These are phyloP conservation scores for Drepana falcataria DNA, from an alignment of 2,888 invertebrate species.

Conservation along the genomic window DNA sequence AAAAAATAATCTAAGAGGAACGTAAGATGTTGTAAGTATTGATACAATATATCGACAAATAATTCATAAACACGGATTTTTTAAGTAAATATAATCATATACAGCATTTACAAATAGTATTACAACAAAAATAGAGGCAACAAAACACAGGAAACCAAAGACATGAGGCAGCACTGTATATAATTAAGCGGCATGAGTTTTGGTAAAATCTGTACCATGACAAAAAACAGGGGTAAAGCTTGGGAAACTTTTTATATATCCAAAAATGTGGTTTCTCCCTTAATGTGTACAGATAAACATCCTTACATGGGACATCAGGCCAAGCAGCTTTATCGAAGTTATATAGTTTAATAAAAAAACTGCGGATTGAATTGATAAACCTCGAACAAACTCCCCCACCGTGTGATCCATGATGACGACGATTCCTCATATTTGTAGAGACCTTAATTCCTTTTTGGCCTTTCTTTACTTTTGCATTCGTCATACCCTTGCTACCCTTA, in stretches of 20 bases:
- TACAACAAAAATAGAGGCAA: slow-evolving; percentile 27
- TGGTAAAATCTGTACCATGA: slow-evolving; percentile 15
- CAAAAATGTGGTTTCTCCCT: slow-evolving; percentile 19
- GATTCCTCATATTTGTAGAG: no score
- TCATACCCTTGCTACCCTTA: no score
- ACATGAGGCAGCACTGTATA: slow-evolving; percentile 26
- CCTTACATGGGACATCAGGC: slow-evolving; percentile 9
- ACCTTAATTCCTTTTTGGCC: no score
- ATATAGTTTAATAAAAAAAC: slow-evolving; percentile 3
- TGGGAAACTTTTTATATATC: slow-evolving; percentile 21
- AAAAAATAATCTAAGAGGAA: no score
- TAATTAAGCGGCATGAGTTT: slow-evolving; percentile 13
- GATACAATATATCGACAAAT: no score
- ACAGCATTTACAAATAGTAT: slow-evolving; percentile 15
- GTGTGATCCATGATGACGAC: no score
- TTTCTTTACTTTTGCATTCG: no score
- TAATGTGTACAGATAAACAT: slow-evolving; percentile 17
- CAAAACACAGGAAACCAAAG: slow-evolving; percentile 38
- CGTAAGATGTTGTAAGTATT: no score
- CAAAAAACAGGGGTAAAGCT: slow-evolving; percentile 28
- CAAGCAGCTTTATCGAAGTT: slow-evolving; percentile 8
- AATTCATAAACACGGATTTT: no score
- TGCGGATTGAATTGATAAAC: no score
- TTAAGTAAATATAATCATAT: no score
- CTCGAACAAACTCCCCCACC: no score